These are phyloP conservation scores for Zingel zingel DNA, from an alignment of 2,113 vertebrate species.

Conservation along the genomic window DNA sequence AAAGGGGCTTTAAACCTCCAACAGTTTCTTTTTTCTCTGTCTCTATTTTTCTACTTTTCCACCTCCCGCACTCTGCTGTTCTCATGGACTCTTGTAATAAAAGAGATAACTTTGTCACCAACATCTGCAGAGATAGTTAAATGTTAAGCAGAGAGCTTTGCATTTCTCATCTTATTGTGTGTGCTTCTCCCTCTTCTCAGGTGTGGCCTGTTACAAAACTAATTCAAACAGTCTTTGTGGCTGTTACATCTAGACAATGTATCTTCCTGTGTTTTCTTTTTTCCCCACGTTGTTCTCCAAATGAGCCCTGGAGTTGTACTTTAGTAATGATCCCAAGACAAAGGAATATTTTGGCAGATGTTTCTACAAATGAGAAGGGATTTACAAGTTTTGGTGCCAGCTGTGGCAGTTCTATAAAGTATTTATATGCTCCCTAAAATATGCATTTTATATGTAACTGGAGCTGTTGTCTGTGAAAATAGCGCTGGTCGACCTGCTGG, in stretches of 20 bases:
- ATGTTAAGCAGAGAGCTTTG: conserved; percentile 26
- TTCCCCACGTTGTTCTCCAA: conserved; percentile 29
- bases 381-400: conserved; percentile 68
- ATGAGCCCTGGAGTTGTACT: conserved; percentile 28
- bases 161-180: conserved; percentile 33
- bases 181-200: conserved; percentile 8
- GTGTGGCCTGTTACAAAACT: conserved; percentile 22
- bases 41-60: conserved; percentile 33
- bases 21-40: neutral
- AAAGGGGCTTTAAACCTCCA: conserved; percentile 56
- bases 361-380: conserved; percentile 61
- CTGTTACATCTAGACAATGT: neutral
- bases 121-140: conserved; percentile 61
- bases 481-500: conserved; percentile 50
- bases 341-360: conserved; percentile 65
- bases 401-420: conserved; percentile 73
- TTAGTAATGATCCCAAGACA: conserved; percentile 43
- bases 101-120: conserved; percentile 42
- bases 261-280: conserved; percentile 28
- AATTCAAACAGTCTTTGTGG: conserved; percentile 16
- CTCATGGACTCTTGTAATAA: conserved; percentile 45
- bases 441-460: conserved; percentile 69
- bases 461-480: conserved; percentile 45
- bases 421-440: conserved; percentile 74
- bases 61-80: conserved; percentile 38